Percentiles rank a stretch among this genome's conserved stretches.
phyloP scores from a whole-genome alignment of 2,113 vertebrate species.

The Cottus gobio region DNA sequence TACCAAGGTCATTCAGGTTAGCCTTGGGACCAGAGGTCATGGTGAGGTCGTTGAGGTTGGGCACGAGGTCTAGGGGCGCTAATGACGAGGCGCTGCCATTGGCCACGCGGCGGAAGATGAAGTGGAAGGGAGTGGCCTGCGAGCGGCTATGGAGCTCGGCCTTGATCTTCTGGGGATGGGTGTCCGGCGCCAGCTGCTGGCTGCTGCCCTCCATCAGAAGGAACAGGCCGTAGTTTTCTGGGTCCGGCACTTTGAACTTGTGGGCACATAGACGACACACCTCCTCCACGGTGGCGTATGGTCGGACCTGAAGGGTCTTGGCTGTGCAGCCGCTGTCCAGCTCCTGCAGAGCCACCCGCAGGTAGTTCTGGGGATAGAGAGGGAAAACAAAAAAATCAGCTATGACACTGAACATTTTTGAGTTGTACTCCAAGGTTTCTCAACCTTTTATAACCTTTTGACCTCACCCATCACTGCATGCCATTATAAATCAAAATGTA shows the following conservation, averaged over 20 bases:
- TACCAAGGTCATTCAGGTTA: constrained; percentile 35
- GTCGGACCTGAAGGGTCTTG: constrained; percentile 92
- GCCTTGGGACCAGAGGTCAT: constrained; percentile 26
- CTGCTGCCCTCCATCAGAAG: constrained; percentile 89
- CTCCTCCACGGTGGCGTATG: constrained; percentile 91
- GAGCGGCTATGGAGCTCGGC: constrained; percentile 92
- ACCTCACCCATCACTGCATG: too few relatives aligned
- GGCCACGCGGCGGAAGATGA: constrained; percentile 89
- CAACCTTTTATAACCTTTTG: too few relatives aligned
- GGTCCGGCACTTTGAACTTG: constrained; percentile 91
- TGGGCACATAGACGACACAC: constrained; percentile 91
- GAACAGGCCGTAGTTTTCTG: constrained; percentile 81
- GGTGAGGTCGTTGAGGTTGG: constrained; percentile 41
- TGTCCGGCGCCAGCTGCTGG: constrained; percentile 94
- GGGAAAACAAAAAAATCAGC: neutral
- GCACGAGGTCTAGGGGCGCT: constrained; percentile 4
- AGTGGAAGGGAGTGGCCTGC: constrained; percentile 88
- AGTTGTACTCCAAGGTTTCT: neutral
- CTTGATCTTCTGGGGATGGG: constrained; percentile 96
- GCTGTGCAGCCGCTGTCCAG: constrained; percentile 92
- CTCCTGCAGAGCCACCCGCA: constrained; percentile 95
- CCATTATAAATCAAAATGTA: neutral
- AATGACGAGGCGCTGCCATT: constrained; percentile 32
- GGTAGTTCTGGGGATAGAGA: constrained; percentile 88
- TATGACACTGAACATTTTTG: neutral